Evolutionary conservation across 2,888 invertebrate genomes (phyloP).

Genomic region (Megamerina dolium): DNA sequence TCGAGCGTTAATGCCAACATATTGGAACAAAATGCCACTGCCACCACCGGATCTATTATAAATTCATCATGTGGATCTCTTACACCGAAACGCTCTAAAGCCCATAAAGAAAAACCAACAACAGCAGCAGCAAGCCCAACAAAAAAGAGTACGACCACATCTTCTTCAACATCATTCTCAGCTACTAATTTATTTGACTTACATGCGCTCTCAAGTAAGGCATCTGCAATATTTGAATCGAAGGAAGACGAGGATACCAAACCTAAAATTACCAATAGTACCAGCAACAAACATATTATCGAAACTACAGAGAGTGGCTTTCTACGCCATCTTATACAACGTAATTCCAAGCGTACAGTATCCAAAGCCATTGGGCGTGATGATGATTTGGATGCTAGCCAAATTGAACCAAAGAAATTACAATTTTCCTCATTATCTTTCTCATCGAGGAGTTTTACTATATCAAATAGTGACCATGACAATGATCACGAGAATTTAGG

Average conservation of each 20-base stretch:
- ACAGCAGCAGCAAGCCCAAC: slow-evolving; percentile 1
- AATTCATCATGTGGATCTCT: background rate
- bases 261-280: background rate
- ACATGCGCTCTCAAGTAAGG: slow-evolving; percentile 28
- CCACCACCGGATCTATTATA: slow-evolving; percentile 11
- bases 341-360: slow-evolving; percentile 67
- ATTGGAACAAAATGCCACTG: slow-evolving; percentile 29
- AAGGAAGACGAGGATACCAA: slow-evolving; percentile 21
- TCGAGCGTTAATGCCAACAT: slow-evolving; percentile 38
- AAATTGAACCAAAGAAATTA: slow-evolving; percentile 37
- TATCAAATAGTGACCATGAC: slow-evolving; percentile 18
- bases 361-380: slow-evolving; percentile 40
- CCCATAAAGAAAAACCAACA: slow-evolving; percentile 7
- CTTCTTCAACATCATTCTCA: slow-evolving; percentile 6
- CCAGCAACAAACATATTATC: background rate
- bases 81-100: slow-evolving; percentile 6
- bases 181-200: slow-evolving; percentile 26
- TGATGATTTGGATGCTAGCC: slow-evolving; percentile 38
- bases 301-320: slow-evolving; percentile 54
- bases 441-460: too few relatives aligned
- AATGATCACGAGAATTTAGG: slow-evolving; percentile 37
- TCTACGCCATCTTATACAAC: slow-evolving; percentile 61
- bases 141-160: slow-evolving; percentile 8
- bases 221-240: slow-evolving; percentile 29
- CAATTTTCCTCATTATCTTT: slow-evolving; percentile 34